phyloP scores from a whole-genome alignment of 2,113 vertebrate genomes.

The Lepus europaeus region DNA sequence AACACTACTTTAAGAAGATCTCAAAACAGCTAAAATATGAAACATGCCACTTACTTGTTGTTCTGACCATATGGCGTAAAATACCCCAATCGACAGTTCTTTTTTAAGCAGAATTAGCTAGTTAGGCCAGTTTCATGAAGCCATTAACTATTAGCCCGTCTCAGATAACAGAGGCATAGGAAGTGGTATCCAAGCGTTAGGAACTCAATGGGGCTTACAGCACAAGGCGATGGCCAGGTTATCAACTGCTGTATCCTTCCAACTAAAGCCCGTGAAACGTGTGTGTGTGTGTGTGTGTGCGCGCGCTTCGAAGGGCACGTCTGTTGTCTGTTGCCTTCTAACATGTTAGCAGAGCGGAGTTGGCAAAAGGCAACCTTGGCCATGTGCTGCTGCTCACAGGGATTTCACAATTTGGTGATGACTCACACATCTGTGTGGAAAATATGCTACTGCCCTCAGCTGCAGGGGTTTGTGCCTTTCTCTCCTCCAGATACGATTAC shows the following conservation, averaged over 20 bases:
- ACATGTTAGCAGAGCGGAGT: constrained; percentile 36
- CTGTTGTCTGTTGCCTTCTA: constrained; percentile 62
- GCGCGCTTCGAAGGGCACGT: constrained; percentile 41
- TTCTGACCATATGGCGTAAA: neutral
- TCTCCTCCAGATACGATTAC: constrained; percentile 72
- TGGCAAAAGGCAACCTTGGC: constrained; percentile 61
- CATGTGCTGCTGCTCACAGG: constrained; percentile 67
- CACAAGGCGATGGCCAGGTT: constrained; percentile 26
- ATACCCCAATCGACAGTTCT: neutral
- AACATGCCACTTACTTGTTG: neutral
- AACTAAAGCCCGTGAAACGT: neutral
- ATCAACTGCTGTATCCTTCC: constrained; percentile 25
- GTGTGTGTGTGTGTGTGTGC: neutral
- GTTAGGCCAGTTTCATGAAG: constrained; percentile 4
- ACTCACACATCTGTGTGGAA: constrained; percentile 77
- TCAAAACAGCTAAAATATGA: constrained; percentile 26
- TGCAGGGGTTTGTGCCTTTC: constrained; percentile 74
- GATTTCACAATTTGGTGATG: constrained; percentile 63
- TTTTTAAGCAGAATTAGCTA: constrained; percentile 31
- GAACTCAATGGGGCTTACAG: constrained; percentile 38
- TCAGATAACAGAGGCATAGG: neutral
- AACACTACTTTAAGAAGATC: neutral
- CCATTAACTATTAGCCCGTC: neutral
- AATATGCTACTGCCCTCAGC: constrained; percentile 60
- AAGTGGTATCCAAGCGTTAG: neutral